Evolutionary conservation across 2,888 invertebrate genomes (phyloP), one percentile per base, ranked within the genome.

Genomic region (Fragum sueziense): DNA sequence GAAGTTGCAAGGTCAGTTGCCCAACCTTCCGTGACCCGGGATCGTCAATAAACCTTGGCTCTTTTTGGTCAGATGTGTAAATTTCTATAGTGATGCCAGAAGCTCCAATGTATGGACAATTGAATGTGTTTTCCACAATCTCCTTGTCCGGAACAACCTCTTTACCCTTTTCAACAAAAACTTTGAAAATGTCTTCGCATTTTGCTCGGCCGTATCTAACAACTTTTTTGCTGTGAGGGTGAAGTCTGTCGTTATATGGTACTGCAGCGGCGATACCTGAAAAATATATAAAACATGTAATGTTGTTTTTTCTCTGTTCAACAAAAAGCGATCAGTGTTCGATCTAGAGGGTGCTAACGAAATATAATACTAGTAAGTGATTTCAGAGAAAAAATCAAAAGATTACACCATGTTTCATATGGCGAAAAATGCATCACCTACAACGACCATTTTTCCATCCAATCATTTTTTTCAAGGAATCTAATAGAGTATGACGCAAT

Each of bases 161-260:
- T 25, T 79, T 68, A 9, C 79, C 81, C 17, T 37, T 47, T 37
- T 68, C 34, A 9, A 84, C 70, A 29, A 79, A 65, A 0, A 62
- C 59, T 20, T 79, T 57, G 57, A 84, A 75, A 11, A 78, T 71
- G 22, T 81, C 81, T 34, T 74, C 75, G 52, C 81, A 79, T 41
- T 68, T 76, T 7, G 51, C 33, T 2, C 22, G 14, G 6, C 79
- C 82, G 47, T 76, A 74, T 20, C 68, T 52, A 3, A 57, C 20
- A 0, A 69, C 62, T 29, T 51, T 69, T 6, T 70, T 61, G 2
- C 51, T 34, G 31, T 1, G 4, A 27, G 78, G 78, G 27, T 82
- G 70, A 9, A 51, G 29, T n/a, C 37, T 57, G 14, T 62, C 52
- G 20, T 70, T 70, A 54, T 74, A 82, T 51, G 70, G 71, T 20